A percentile compares a stretch with the other conserved stretches of the same genome.
phyloP scores from a whole-genome alignment of 2,113 vertebrate species.

The Nycticorax nycticorax region DNA sequence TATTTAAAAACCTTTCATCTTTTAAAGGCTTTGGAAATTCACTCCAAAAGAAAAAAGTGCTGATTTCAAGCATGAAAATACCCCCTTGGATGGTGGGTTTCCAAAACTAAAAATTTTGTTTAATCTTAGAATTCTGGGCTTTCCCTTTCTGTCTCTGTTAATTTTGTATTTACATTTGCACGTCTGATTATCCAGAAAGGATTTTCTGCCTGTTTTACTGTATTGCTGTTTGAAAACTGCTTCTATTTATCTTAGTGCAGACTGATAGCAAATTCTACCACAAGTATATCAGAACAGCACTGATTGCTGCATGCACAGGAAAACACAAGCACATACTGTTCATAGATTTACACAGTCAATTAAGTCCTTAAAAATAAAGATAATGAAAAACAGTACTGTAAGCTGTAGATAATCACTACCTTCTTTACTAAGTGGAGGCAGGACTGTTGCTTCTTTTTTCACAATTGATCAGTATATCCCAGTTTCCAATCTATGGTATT shows the following conservation, averaged over 20 bases:
- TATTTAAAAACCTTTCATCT: slow-evolving; percentile 4
- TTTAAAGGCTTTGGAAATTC: slow-evolving; percentile 15
- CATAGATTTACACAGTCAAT: slow-evolving; percentile 28
- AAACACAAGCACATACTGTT: background rate
- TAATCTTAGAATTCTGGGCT: background rate
- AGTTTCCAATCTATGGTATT: background rate
- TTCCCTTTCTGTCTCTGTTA: background rate
- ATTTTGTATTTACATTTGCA: slow-evolving; percentile 13
- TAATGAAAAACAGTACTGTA: background rate
- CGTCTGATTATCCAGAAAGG: background rate
- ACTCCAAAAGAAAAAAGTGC: background rate
- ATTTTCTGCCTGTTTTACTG: background rate
- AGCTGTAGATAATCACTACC: slow-evolving; percentile 1
- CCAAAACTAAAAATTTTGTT: background rate
- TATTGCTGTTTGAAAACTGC: background rate
- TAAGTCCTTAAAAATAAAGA: slow-evolving; percentile 43
- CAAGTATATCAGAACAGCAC: background rate
- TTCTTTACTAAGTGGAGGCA: background rate
- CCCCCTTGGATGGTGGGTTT: background rate
- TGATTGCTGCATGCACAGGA: background rate
- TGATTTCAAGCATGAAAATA: slow-evolving; percentile 19
- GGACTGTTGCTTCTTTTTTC: background rate
- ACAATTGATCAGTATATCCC: background rate
- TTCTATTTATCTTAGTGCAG: background rate
- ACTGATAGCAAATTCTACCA: background rate